These are phyloP conservation scores for Drosophila punjabiensis DNA, from an alignment of 1,140 invertebrate species.

Conservation along the genomic window DNA sequence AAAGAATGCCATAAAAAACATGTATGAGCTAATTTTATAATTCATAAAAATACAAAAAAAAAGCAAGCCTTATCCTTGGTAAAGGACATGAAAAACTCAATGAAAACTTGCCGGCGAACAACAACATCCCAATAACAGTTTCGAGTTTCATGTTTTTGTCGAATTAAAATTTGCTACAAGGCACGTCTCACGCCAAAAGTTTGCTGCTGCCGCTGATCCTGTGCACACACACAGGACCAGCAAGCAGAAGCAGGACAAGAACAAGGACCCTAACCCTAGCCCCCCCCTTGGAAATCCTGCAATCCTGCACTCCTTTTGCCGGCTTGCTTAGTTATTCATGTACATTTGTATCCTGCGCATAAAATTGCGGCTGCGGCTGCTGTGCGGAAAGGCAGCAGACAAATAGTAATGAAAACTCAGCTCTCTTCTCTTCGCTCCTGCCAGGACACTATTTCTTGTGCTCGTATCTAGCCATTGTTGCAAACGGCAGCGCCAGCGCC, in stretches of 20 bases:
- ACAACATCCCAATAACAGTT: constrained; percentile 76
- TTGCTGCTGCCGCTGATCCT: constrained; percentile 60
- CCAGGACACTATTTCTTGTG: constrained; percentile 73
- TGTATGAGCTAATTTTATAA: constrained; percentile 35
- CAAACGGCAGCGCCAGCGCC: constrained; percentile 51
- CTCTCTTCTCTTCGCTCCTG: constrained; percentile 39
- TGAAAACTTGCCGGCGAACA: constrained; percentile 55
- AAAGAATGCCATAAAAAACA: background rate
- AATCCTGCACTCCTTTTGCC: constrained; percentile 35
- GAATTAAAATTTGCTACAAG: constrained; percentile 82
- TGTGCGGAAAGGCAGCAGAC: constrained; percentile 84
- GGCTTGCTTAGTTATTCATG: constrained; percentile 79
- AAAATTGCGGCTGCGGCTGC: constrained; percentile 83
- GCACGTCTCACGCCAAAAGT: constrained; percentile 77
- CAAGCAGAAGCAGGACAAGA: constrained; percentile 1
- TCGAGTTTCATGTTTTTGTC: constrained; percentile 79
- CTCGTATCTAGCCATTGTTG: constrained; percentile 51
- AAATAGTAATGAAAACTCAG: constrained; percentile 83
- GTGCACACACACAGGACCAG: constrained; percentile 16
- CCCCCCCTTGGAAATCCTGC: background rate
- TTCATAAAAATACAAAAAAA: constrained; percentile 6
- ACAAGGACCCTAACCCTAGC: background rate
- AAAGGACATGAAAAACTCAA: constrained; percentile 24
- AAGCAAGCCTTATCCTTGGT: background rate
- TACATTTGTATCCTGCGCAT: constrained; percentile 84